Percentiles rank a stretch among this genome's conserved stretches.
Conservation (phyloP, 2,888 invertebrate genomes). For the Polyploca ridens region DNA sequence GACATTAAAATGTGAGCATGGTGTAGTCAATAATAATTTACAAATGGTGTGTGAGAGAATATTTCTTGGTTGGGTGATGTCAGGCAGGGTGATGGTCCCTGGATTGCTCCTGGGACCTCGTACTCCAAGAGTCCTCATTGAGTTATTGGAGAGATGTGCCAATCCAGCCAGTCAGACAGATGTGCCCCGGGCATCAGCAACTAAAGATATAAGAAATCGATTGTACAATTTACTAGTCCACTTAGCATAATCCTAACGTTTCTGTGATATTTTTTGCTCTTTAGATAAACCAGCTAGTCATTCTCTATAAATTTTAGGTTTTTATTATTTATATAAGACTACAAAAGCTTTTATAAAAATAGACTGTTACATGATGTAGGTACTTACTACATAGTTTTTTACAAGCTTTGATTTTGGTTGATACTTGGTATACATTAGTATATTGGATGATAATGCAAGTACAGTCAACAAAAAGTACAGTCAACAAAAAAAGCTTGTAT, state of each 20-base stretch:
- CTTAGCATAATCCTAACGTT: constrained; percentile 21
- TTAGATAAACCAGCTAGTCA: constrained; percentile 14
- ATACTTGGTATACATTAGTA: too few relatives aligned
- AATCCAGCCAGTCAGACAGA: constrained; percentile 78
- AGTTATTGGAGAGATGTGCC: constrained; percentile 84
- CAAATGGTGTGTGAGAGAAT: constrained; percentile 88
- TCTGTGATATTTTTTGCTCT: constrained; percentile 17
- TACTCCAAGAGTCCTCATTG: constrained; percentile 83
- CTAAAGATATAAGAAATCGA: constrained; percentile 74
- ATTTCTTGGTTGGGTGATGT: constrained; percentile 86
- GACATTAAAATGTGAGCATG: constrained; percentile 79
- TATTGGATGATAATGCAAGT: too few relatives aligned
- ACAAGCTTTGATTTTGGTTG: too few relatives aligned
- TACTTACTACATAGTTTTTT: too few relatives aligned
- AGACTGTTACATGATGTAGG: too few relatives aligned
- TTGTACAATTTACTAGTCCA: constrained; percentile 81
- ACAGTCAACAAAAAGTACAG: too few relatives aligned
- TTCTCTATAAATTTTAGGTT: constrained; percentile 11
- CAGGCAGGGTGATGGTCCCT: constrained; percentile 85
- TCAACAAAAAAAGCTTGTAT: too few relatives aligned
- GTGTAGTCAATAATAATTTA: constrained; percentile 86
- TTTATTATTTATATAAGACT: too few relatives aligned
- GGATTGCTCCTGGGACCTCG: constrained; percentile 85
- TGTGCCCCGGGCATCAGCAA: constrained; percentile 72
- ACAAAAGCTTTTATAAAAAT: too few relatives aligned